Evolutionary conservation across 2,113 vertebrate genomes (phyloP).

Genomic region (Dipodomys ordii): DNA sequence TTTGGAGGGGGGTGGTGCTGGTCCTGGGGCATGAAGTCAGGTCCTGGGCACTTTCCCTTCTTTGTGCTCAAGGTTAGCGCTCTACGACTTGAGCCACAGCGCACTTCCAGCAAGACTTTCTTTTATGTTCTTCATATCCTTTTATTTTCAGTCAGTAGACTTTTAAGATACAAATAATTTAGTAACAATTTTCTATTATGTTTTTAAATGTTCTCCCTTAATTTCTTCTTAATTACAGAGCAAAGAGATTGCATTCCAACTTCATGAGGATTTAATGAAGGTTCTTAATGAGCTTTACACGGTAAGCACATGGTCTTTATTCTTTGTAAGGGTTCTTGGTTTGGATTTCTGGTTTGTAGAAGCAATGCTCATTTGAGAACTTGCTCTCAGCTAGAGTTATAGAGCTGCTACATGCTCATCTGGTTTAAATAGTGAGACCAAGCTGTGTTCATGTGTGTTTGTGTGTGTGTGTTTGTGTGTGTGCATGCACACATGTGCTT

Average conservation of each 20-base stretch:
- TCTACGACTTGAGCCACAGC: too few relatives aligned
- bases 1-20: too few relatives aligned
- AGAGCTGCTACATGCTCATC: background rate
- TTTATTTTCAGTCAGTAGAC: background rate
- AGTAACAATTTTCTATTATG: conserved; percentile 50
- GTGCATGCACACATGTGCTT: too few relatives aligned
- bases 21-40: too few relatives aligned
- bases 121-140: background rate
- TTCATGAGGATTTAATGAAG: conserved; percentile 99
- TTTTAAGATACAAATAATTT: conserved; percentile 38
- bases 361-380: conserved; percentile 14
- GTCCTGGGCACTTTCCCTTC: too few relatives aligned
- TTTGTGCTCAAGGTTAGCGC: too few relatives aligned
- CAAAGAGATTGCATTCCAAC: conserved; percentile 98
- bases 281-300: conserved; percentile 99
- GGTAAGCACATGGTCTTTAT: conserved; percentile 89
- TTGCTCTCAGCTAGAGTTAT: background rate
- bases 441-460: background rate
- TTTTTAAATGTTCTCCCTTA: conserved; percentile 71
- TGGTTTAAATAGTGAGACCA: background rate
- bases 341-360: conserved; percentile 39
- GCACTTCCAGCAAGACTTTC: background rate
- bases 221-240: conserved; percentile 92
- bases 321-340: conserved; percentile 58
- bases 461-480: background rate